Base-by-base conservation (phyloP, 1,140 invertebrate species). In the Meloidogyne floridensis region DNA sequence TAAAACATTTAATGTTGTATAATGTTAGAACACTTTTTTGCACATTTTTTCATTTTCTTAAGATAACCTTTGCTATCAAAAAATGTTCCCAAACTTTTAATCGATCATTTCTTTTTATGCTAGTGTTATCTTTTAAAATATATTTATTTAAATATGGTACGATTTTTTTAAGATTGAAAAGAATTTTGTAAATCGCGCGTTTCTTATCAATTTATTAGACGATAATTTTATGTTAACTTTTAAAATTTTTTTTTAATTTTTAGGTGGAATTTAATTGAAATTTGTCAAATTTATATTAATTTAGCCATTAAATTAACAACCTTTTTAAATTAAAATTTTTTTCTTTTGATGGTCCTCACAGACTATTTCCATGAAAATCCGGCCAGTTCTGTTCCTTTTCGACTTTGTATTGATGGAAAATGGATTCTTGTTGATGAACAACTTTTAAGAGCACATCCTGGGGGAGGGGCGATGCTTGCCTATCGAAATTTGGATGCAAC, bases 401-500 rank as follows among this genome's bases (percentile, higher is more conserved):
- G 81, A 51, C 75, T 89, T 13, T 87, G 87, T 73, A 80, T 89
- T 43, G 88, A 89, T 80, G 89, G 87, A n/a, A 81, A 84, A 80
- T 89, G 88, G 88, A 72, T 90, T 20, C 47, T 73, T 54, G 83
- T 89, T 76, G 83, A 86, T 54, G 81, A 87, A 71, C 78, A 88
- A 32, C 74, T 90, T 51, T 69, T 89, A 15, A 80, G 81, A 18
- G 72, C 82, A 11, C 88, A 89, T 84, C 88, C 88, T 43, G 88
- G 88, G 32, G 88, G 88, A 47, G 84, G 75, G 74, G 88, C 89
- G 11, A 87, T 89, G 70, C 85, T 85, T 54, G 85, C 88, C 15
- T 89, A 89, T 78, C 84, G 82, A 51, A 85, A 89, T 77, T 81
- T 80, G 75, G 88, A 89, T 76, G 88, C 88, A 6, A 90, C 86